Evolutionary conservation across 2,797 vertebrate species (phyloP), one percentile per base, ranked within the genome.

Genomic region (Galaxias olidus): DNA sequence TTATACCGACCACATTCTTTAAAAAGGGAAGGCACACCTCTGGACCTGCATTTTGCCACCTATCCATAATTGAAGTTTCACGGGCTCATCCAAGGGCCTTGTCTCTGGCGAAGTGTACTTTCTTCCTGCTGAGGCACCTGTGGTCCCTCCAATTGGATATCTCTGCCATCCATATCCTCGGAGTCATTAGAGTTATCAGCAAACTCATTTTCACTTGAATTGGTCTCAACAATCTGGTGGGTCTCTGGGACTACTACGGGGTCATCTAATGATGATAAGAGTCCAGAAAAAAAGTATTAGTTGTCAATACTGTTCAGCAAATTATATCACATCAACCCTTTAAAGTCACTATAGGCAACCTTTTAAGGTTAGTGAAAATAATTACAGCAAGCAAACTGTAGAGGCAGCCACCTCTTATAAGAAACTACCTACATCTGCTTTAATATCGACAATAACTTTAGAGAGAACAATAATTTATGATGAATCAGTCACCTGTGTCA

Each of bases 51-150:
- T 18, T 17, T 59, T 72, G 40, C 57, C 13, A 46, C 0, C 43
- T 7, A 44, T 43, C 42, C 45, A 52, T 30, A 48, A 1, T 14
- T n/a, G 9, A 30, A 49, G 65, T 20, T 70, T 91, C 74, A 92
- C 68, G 88, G 86, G 60, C 85, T 90, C 85, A 89, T 89, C 82
- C 85, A 88, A 10, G 84, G 81, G 10, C 86, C 88, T 1, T 79
- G 81, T 85, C 92, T 91, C 75, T 92, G 92, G 9, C 91, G 76
- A 48, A 93, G 77, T 0, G 18, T 54, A 0, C 73, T 69, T 65
- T 90, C 87, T 4, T 58, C 59, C 13, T 61, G 66, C 7, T 74
- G 73, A 59, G 78, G 63, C 61, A 45, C 43, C 48, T 69, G 59
- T 43, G 48, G 45, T 46, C 54, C 76, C 46, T 76, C 68, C 18